phyloP scores from a whole-genome alignment of 2,113 vertebrate species.

The Anolis sagrei region DNA sequence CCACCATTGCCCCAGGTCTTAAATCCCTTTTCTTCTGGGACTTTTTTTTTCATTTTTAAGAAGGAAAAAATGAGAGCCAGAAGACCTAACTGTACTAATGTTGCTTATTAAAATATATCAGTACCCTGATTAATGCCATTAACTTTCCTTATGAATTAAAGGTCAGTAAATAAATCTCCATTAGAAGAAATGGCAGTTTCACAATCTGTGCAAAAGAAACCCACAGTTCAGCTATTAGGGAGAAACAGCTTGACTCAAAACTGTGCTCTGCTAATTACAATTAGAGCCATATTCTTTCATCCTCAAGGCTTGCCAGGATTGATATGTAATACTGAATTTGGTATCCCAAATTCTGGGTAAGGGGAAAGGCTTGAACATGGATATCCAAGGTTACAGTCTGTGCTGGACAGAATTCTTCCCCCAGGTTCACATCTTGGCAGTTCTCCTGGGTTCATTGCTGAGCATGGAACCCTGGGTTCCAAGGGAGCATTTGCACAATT shows the following conservation, averaged over 20 bases:
- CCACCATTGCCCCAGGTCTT: background rate
- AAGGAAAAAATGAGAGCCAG: slow-evolving; percentile 48
- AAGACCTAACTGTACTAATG: slow-evolving; percentile 24
- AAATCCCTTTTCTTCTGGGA: slow-evolving; percentile 46
- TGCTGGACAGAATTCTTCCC: no score
- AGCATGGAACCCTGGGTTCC: no score
- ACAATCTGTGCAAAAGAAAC: slow-evolving; percentile 36
- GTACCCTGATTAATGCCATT: slow-evolving; percentile 62
- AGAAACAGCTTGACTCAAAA: slow-evolving; percentile 52
- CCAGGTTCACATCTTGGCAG: no score
- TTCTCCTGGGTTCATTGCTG: no score
- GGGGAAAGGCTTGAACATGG: background rate
- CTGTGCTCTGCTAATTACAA: slow-evolving; percentile 31
- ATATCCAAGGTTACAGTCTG: no score
- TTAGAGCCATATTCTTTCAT: background rate
- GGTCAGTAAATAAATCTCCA: slow-evolving; percentile 55
- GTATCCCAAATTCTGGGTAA: background rate
- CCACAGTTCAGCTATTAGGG: slow-evolving; percentile 37
- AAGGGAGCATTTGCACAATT: no score
- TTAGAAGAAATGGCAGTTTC: slow-evolving; percentile 53
- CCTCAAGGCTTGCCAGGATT: background rate
- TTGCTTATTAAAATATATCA: slow-evolving; percentile 60
- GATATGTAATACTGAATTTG: background rate
- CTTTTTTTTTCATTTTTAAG: slow-evolving; percentile 45
- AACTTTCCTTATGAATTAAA: slow-evolving; percentile 62